A percentile compares a stretch with the other conserved stretches of the same genome.
These are phyloP conservation scores for Solenopsis invicta DNA, from an alignment of 1,140 invertebrate species.

Conservation along the genomic window DNA sequence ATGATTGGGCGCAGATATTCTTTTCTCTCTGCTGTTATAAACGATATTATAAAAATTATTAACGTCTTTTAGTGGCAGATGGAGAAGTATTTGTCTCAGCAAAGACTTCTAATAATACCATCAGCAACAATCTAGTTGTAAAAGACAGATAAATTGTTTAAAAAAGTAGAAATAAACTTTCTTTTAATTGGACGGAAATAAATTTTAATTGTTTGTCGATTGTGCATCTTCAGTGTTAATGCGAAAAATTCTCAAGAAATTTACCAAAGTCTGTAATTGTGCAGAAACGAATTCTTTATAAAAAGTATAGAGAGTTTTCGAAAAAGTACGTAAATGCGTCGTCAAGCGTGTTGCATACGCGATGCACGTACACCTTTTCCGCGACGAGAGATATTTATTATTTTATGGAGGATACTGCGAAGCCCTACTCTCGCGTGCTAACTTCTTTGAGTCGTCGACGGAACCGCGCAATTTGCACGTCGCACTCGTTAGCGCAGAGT, in stretches of 20 bases:
- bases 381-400: neutral
- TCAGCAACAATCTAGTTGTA: neutral
- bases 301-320: slow-evolving; percentile 9
- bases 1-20: neutral
- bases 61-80: neutral
- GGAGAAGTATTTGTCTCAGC: neutral
- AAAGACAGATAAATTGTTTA: neutral
- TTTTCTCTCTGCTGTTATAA: neutral
- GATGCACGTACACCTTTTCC: neutral
- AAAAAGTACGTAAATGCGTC: slow-evolving; percentile 6
- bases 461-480: slow-evolving; percentile 35
- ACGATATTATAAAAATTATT: slow-evolving; percentile 5
- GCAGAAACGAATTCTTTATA: neutral
- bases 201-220: neutral
- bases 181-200: neutral
- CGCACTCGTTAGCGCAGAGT: slow-evolving; percentile 7
- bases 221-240: neutral
- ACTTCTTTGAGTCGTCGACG: slow-evolving; percentile 36
- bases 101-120: neutral
- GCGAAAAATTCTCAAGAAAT: neutral
- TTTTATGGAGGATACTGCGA: slow-evolving; percentile 11
- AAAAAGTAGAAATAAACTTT: neutral
- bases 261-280: neutral
- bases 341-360: slow-evolving; percentile 32
- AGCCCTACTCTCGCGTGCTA: neutral